Evolutionary conservation across 1,140 invertebrate genomes (phyloP), one percentile per base, ranked within the genome.

Genomic region (Daktulosphaira vitifoliae): DNA sequence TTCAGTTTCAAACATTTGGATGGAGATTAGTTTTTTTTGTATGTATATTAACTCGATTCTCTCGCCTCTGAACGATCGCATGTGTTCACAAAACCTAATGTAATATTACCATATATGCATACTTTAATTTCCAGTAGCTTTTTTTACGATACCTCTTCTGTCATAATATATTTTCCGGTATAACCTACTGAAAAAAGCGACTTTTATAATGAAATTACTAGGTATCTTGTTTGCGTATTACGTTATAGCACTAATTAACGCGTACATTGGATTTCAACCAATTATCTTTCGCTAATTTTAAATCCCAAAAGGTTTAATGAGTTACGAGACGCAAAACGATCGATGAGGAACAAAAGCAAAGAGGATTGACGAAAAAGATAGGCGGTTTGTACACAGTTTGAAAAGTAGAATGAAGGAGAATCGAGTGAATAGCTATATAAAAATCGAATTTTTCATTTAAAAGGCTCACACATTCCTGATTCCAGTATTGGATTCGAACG

Each of bases 381-480:
- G 53, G 13, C 29, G 29, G 29, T 33, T 33, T 33, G 23, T 23
- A 42, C 26, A 20, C 26, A 26, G 26, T 33, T 22, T 22, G 20
- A 22, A n/a, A n/a, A n/a, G n/a, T n/a, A 2, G 22, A 11, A n/a
- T 25, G 23, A 25, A 44, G 11, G 49, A 25, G 49, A 16, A 23
- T 11, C 6, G 22, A 25, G 48, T 4, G 48, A 22, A 2, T 13
- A 1, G 15, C n/a, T 11, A 22, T 8, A 42, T 56, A 15, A n/a
- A n/a, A 59, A 59, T 59, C 42, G 39, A 59, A 44, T 59, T 59
- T 59, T 59, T 59, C 54, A 46, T 59, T 59, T 59, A 46, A 44
- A 59, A 59, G 38, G 53, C 37, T 56, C 22, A 25, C 37, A 56
- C 38, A 39, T 56, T 56, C 53, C 53, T 2, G 38, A 11, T 5